Evolutionary conservation across 2,113 vertebrate genomes (phyloP).

Genomic region (Oreochromis niloticus): DNA sequence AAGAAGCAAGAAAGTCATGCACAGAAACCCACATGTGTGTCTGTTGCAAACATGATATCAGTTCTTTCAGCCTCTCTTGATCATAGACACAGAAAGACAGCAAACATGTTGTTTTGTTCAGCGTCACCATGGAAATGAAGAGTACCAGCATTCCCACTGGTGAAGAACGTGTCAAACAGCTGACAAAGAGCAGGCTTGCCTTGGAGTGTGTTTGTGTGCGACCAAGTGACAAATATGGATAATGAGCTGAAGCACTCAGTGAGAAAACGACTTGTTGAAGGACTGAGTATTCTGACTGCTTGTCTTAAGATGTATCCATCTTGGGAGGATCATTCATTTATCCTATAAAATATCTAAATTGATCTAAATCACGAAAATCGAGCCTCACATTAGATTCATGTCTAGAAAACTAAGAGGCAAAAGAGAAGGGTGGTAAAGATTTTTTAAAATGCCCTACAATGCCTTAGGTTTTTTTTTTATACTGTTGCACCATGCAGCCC

Average conservation of each 20-base stretch:
- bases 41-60: background rate
- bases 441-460: background rate
- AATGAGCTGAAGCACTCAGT: slow-evolving; percentile 27
- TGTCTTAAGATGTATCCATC: background rate
- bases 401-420: background rate
- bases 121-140: slow-evolving; percentile 24
- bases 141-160: background rate
- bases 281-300: background rate
- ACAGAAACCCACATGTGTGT: background rate
- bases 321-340: background rate
- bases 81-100: background rate
- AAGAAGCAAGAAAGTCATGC: background rate
- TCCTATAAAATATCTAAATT: background rate
- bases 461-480: background rate
- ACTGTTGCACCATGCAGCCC: background rate
- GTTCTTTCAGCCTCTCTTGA: background rate
- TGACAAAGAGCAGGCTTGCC: background rate
- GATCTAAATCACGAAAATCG: background rate
- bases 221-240: slow-evolving; percentile 20
- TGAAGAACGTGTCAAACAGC: slow-evolving; percentile 12
- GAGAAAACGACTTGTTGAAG: background rate
- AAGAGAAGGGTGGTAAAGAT: background rate
- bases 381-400: rapidly evolving
- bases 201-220: slow-evolving; percentile 3
- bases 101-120: background rate